Conservation (phyloP, 2,888 invertebrate genomes). For the Eremobia ochroleuca region DNA sequence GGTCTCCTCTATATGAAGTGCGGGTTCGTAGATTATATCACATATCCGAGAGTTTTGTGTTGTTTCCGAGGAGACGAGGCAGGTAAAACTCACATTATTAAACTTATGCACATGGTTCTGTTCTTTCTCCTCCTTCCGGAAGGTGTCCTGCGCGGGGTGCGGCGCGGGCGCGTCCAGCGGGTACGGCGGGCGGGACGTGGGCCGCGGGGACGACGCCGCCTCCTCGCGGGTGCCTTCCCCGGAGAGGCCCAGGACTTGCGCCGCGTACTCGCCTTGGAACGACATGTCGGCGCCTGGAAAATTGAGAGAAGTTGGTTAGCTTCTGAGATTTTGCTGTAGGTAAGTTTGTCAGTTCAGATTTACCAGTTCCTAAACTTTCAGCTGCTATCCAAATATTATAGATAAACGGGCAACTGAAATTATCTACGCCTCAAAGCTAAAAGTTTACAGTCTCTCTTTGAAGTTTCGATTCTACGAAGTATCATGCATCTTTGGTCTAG, state of each 20-base stretch:
- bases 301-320: not conserved
- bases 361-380: not conserved
- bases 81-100: slow-evolving; percentile 73
- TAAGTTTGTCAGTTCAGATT: not conserved
- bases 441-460: not conserved
- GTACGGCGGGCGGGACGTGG: slow-evolving; percentile 72
- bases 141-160: slow-evolving; percentile 62
- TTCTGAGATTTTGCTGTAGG: no score
- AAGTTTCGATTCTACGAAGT: not conserved
- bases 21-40: not conserved
- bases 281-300: slow-evolving; percentile 95
- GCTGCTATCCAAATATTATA: not conserved
- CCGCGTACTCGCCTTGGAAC: slow-evolving; percentile 97
- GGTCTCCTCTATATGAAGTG: not conserved
- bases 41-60: not conserved
- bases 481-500: no score
- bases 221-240: slow-evolving; percentile 88
- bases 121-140: slow-evolving; percentile 78
- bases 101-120: slow-evolving; percentile 78
- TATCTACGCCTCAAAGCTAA: not conserved
- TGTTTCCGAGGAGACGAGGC: no score
- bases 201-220: slow-evolving; percentile 70
- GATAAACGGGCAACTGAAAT: not conserved
- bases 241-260: slow-evolving; percentile 95
- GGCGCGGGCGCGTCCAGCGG: slow-evolving; percentile 69